Percentiles rank a stretch among this genome's conserved stretches.
These are phyloP conservation scores for Corythoichthys haematopterus DNA, from an alignment of 2,113 vertebrate species.

Conservation along the genomic window DNA sequence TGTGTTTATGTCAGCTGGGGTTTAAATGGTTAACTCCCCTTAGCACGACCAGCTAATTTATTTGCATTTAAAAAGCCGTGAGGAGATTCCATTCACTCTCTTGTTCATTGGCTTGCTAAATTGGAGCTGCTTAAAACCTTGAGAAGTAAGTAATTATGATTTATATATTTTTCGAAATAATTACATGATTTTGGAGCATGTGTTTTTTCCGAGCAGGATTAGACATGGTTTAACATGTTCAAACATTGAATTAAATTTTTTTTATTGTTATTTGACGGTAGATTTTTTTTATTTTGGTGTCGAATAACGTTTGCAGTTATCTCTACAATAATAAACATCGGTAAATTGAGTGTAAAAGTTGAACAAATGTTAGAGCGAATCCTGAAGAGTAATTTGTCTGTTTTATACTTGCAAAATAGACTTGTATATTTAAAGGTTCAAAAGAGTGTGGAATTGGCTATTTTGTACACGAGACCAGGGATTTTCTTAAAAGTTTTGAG, in stretches of 20 bases:
- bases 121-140: background rate
- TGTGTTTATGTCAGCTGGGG: slow-evolving; percentile 29
- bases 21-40: slow-evolving; percentile 51
- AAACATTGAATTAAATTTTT: background rate
- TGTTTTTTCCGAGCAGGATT: background rate
- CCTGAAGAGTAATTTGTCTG: no score
- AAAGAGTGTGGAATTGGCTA: no score
- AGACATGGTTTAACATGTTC: background rate
- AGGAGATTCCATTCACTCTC: background rate
- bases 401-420: no score
- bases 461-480: no score
- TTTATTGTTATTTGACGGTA: background rate
- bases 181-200: slow-evolving; percentile 11
- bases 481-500: no score
- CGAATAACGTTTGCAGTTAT: no score
- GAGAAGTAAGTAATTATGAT: background rate
- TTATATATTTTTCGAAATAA: background rate
- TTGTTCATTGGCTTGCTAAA: background rate
- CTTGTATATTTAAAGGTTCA: no score
- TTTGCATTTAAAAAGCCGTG: slow-evolving; percentile 2
- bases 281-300: background rate
- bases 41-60: slow-evolving; percentile 24
- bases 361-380: no score
- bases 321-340: no score
- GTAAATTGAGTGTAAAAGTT: no score